phyloP scores from a whole-genome alignment of 1,140 invertebrate species.

The Plectrocnemia conspersa region DNA sequence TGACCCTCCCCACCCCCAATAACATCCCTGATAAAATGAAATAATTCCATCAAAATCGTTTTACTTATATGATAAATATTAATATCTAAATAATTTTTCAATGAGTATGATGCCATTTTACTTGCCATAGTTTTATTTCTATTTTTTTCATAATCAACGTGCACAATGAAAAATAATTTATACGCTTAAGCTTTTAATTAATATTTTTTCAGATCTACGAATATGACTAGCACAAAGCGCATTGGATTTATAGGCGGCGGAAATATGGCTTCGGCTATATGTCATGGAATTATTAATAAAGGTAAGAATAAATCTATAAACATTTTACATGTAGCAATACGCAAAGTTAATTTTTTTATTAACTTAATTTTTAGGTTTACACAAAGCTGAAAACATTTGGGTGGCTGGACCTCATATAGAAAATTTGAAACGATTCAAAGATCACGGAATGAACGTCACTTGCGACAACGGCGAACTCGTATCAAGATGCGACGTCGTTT shows the following conservation, averaged over 20 bases:
- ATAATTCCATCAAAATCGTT: no score
- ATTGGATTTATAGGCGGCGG: conserved; percentile 92
- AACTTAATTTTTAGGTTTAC: conserved; percentile 9
- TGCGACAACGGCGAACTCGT: conserved; percentile 59
- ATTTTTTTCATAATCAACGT: no score
- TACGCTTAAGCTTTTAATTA: no score
- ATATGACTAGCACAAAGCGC: background rate
- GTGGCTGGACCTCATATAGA: conserved; percentile 64
- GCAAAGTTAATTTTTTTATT: conserved; percentile 10
- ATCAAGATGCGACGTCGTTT: conserved; percentile 67
- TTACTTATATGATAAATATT: no score
- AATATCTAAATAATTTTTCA: no score
- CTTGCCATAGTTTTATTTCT: no score
- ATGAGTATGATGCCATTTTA: no score
- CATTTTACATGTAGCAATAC: conserved; percentile 9
- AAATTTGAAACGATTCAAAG: conserved; percentile 60
- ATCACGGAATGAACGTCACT: conserved; percentile 56
- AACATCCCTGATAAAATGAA: no score
- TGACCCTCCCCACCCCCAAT: no score
- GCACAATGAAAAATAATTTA: no score
- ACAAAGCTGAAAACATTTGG: conserved; percentile 56
- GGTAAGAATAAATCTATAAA: conserved; percentile 41
- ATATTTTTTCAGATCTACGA: no score
- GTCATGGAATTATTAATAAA: conserved; percentile 67
- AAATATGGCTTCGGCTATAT: conserved; percentile 89